Evolutionary conservation across 2,797 vertebrate species (phyloP), one percentile per base, ranked within the genome.

Genomic region (Silurus aristotelis): DNA sequence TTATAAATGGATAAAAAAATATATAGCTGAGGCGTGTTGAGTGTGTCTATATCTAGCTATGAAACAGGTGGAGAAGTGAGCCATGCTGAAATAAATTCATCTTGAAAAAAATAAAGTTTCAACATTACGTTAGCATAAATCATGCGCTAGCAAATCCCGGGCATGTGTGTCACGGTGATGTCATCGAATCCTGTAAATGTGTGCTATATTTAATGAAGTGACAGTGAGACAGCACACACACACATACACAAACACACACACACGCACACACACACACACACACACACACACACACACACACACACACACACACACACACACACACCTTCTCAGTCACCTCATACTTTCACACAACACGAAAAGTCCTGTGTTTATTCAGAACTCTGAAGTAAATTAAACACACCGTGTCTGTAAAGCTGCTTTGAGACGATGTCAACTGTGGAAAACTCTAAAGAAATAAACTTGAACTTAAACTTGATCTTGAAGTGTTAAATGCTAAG

Each of bases 171-270:
- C 17, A 63, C 22, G 60, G 31, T 79, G 77, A 79, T 79, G 76
- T 79, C 77, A 79, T n/a, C 60, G 13, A 15, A 5, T 63, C 31
- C 77, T n/a, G 77, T 63, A 43, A 46, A 43, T 63, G 38, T n/a
- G 56, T 5, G 56, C 77, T 79, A 79, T 63, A 79, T 79, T 79
- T 79, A 79, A 56, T 43, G 76, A 79, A 20, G 38, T 63, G 58
- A 63, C 31, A 46, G 56, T 22, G 31, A 77, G 75, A 77, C 7
- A 17, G 46, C 5, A 79, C 20, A 78, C 56, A 61, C 75, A 60
- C 55, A 76, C 55, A 31, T n/a, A 58, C 73, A 19, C 73, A 31
- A 25, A 56, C 52, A 76, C 72, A 76, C 73, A 76, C 70, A 72
- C 72, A 55, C 48, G 61, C 27, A 31, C 55, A 38, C 73, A 31